Evolutionary conservation across 2,113 vertebrate species (phyloP).

Genomic region (Pao palembangensis): DNA sequence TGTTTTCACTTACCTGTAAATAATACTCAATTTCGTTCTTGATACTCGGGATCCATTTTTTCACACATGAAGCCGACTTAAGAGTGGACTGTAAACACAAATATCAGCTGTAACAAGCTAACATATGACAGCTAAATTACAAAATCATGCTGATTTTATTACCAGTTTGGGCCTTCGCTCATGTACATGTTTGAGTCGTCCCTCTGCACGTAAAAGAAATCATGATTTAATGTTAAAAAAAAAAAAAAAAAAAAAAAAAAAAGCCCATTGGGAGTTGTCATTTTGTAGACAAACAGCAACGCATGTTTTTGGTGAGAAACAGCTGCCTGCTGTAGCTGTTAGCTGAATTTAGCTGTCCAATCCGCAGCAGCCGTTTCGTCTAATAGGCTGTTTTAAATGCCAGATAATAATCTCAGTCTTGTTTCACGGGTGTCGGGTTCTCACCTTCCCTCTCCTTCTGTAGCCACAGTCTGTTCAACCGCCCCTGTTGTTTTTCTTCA

Average conservation of each 20-base stretch:
- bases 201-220: slow-evolving; percentile 60
- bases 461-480: slow-evolving; percentile 78
- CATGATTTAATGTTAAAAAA: background rate
- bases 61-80: slow-evolving; percentile 69
- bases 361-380: too few relatives aligned
- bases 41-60: slow-evolving; percentile 80
- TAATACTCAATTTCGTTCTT: slow-evolving; percentile 79
- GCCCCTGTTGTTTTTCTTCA: slow-evolving; percentile 78
- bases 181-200: slow-evolving; percentile 69
- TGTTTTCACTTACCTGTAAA: slow-evolving; percentile 64
- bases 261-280: background rate
- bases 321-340: too few relatives aligned
- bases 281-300: too few relatives aligned
- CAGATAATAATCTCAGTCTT: background rate
- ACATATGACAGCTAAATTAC: background rate
- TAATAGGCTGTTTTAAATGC: too few relatives aligned
- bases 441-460: slow-evolving; percentile 76
- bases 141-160: slow-evolving; percentile 10
- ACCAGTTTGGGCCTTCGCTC: slow-evolving; percentile 75
- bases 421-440: fast-evolving
- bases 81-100: slow-evolving; percentile 63
- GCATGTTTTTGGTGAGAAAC: background rate
- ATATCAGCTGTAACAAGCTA: background rate
- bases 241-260: background rate
- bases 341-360: too few relatives aligned